Base-by-base conservation (phyloP, 2,113 vertebrate genomes). In the Colistium nudipinnis region DNA sequence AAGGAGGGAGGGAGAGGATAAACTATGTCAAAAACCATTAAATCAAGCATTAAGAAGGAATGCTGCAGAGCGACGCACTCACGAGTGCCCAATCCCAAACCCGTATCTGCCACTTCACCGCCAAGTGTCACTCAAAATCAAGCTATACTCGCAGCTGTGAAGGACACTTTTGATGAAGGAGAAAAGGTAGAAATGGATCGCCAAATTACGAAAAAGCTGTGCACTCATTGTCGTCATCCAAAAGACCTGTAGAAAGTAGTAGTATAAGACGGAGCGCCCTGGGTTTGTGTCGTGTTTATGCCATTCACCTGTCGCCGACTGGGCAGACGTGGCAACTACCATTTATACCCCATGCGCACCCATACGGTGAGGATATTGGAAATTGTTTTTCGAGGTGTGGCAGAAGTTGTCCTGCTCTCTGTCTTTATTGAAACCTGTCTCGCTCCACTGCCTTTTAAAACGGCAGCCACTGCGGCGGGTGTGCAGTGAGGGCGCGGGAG, bases 401-500 rank as follows among this genome's bases (percentile, higher is more conserved):
- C n/a, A n/a, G n/a, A n/a, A n/a, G n/a, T n/a, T n/a, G n/a, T n/a
- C 38, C 3, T 56, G 10, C 38, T 47, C 14, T 1, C 31, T 43
- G 56, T 57, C 43, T 55, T 77, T n/a, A n/a, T 70, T 66, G 55
- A 79, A 57, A 51, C 30, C 49, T 59, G 27, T 2, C 48, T 35
- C n/a, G n/a, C 47, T 51, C 13, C 35, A 12, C 7, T 13, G 16
- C 56, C 51, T 43, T 57, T 74, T 73, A 22, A 51, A 31, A 55
- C 53, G 63, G 71, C 43, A 52, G 67, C 13, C 57, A 47, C 53
- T 45, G 38, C 51, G 47, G 62, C 75, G 63, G 78, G 49, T 76
- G 61, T 71, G 70, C 33, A 77, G 67, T 35, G 62, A 81, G 73
- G 63, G 71, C 68, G 33, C 68, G 85, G 83, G 70, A 86, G 77